A percentile compares a stretch with the other conserved stretches of the same genome.
Evolutionary conservation across 92 coral and sea anemone genomes (phyloP).

Genomic region (Umimayanthus kanabou): DNA sequence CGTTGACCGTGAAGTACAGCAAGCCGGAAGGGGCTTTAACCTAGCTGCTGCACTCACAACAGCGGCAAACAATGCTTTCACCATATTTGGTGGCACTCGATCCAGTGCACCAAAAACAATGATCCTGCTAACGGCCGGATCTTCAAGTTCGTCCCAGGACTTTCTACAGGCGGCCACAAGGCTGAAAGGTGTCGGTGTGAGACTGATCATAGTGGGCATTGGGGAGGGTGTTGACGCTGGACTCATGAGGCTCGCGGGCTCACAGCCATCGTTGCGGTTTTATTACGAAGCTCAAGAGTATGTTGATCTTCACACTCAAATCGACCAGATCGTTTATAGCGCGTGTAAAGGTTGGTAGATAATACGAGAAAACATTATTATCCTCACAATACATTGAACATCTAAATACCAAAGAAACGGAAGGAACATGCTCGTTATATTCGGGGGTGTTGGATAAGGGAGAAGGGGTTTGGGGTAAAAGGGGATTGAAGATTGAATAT

Average conservation of each 20-base stretch:
- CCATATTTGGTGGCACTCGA: slow-evolving; percentile 87
- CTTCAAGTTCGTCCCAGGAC: slow-evolving; percentile 42
- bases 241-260: slow-evolving; percentile 51
- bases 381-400: background rate
- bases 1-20: slow-evolving; percentile 29
- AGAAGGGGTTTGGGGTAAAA: too few relatives aligned
- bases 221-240: slow-evolving; percentile 50
- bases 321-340: slow-evolving; percentile 54
- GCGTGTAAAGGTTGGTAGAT: slow-evolving; percentile 67
- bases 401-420: too few relatives aligned
- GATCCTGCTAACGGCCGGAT: slow-evolving; percentile 64
- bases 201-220: slow-evolving; percentile 66
- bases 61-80: slow-evolving; percentile 69
- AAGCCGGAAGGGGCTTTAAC: slow-evolving; percentile 49
- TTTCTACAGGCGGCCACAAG: slow-evolving; percentile 57
- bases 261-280: slow-evolving; percentile 69
- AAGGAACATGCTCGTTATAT: too few relatives aligned
- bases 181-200: slow-evolving; percentile 81
- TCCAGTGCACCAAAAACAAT: slow-evolving; percentile 74
- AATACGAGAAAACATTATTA: background rate
- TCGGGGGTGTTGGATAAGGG: too few relatives aligned
- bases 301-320: slow-evolving; percentile 41
- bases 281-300: slow-evolving; percentile 49
- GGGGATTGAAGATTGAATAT: too few relatives aligned
- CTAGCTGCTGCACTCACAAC: slow-evolving; percentile 56